Evolutionary conservation across 1,140 invertebrate species (phyloP), one percentile per base, ranked within the genome.

Genomic region (Platyura marginata): DNA sequence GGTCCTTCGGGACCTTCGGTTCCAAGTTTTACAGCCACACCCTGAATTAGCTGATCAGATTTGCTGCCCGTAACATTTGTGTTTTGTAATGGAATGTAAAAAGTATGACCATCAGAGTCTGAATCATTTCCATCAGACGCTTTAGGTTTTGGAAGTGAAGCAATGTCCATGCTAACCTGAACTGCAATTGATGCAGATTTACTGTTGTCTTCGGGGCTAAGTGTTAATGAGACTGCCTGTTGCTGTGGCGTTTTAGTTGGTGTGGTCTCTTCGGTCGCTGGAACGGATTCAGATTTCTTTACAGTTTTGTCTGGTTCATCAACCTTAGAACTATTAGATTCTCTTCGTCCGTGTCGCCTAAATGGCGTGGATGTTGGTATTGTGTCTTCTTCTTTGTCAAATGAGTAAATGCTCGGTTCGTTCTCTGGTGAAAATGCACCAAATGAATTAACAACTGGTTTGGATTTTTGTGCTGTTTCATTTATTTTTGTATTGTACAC

Each of bases 391-490:
- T 77, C 72, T 43, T 71, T 73, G 45, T 76, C 74, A 55, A 80
- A 80, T 1, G 77, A 76, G 50, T 79, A 79, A 22, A 79, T 74
- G 48, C 75, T 77, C 32, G 72, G 75, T 49, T 80, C 76, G 50
- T 79, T 77, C 46, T 75, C 71, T 0, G 71, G 71, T 1, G 75
- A 77, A 56, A 79, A 79, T 2, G 77, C 75, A 45, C 42, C 45
- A 44, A 47, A 48, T 41, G 23, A 18, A 19, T 23, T 40, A 40
- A 43, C 33, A 41, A 37, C 35, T 47, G 47, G 44, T 43, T 37
- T 43, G n/a, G 15, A 15, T 21, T 48, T 45, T 13, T 55, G 49
- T 20, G 53, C 55, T 3, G 9, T 13, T n/a, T 23, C 21, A 20
- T 2, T 55, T 49, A 35, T 52, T 55, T 52, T 49, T 29, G 57